Evolutionary conservation across 2,797 vertebrate genomes (phyloP), one percentile per base, ranked within the genome.

Genomic region (Mallotus villosus): DNA sequence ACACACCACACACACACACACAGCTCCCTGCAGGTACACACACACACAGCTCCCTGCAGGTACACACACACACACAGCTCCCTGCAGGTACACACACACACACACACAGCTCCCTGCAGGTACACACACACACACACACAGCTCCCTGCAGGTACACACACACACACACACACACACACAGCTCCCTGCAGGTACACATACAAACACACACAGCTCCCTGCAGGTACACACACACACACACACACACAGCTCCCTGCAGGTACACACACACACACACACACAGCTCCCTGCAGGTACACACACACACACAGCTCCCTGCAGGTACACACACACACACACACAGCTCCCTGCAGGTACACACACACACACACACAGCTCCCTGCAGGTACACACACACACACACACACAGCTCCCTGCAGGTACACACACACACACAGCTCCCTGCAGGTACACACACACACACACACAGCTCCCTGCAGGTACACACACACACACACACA

Each of bases 141-240:
- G 7, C 6, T 46, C 41, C 41, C 12, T 46, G 12, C 41, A 8
- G 1, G 12, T 14, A 8, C 41, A 8, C 41, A 12, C 34, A 49
- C 34, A 64, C 1, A 64, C 62, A 34, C 53, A n/a, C n/a, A n/a
- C n/a, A n/a, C n/a, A n/a, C n/a, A 78, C 80, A 79, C 80, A 89
- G 88, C 75, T 87, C 87, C 72, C 88, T 89, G 89, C 87, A 90
- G 91, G 92, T 93, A 66, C 72, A 41, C 55, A 60, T 59, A 53
- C 41, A n/a, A n/a, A n/a, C n/a, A n/a, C n/a, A n/a, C n/a, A n/a
- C n/a, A n/a, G n/a, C n/a, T n/a, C n/a, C n/a, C n/a, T n/a, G n/a
- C n/a, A n/a, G n/a, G n/a, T n/a, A n/a, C n/a, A 29, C 32, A 6
- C 27, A 34, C 12, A 67, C n/a, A 14, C 11, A 22, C 32, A 34